phyloP scores from a whole-genome alignment of 2,113 vertebrate genomes.

The Onychorhynchus coronatus region DNA sequence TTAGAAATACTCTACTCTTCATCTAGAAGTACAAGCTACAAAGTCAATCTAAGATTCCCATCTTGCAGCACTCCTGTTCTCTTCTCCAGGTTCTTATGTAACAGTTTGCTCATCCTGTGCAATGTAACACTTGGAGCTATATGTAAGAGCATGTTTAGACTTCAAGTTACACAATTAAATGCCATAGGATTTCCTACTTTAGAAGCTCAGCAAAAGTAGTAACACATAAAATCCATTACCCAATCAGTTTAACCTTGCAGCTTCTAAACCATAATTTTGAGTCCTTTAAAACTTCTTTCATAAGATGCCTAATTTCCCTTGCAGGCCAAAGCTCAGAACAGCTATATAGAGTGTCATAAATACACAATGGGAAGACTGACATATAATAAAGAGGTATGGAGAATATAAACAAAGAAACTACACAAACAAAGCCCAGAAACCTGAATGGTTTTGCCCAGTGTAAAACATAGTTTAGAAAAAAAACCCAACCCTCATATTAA shows the following conservation, averaged over 20 bases:
- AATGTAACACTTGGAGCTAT: not conserved
- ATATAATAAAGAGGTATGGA: not conserved
- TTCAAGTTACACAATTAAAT: not conserved
- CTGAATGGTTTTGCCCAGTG: not conserved
- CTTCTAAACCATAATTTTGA: not conserved
- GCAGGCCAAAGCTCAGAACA: not conserved
- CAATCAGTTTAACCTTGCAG: not conserved
- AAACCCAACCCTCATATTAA: not conserved
- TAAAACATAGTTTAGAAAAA: not conserved
- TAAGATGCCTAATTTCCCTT: not conserved
- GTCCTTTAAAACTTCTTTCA: not conserved
- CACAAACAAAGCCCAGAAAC: not conserved
- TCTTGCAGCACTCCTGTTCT: not conserved
- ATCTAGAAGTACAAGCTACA: not conserved
- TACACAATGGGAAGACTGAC: not conserved
- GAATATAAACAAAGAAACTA: not conserved
- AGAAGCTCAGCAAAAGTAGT: not conserved
- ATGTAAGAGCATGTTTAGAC: accelerated
- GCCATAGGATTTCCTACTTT: not conserved
- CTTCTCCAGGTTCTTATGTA: not conserved
- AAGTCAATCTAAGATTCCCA: not conserved
- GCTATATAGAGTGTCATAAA: not conserved
- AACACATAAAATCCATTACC: not conserved
- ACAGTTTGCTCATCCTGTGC: not conserved
- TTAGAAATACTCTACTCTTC: not conserved